Conservation (phyloP, 2,113 vertebrate genomes). For the Rhinogobius similis region DNA sequence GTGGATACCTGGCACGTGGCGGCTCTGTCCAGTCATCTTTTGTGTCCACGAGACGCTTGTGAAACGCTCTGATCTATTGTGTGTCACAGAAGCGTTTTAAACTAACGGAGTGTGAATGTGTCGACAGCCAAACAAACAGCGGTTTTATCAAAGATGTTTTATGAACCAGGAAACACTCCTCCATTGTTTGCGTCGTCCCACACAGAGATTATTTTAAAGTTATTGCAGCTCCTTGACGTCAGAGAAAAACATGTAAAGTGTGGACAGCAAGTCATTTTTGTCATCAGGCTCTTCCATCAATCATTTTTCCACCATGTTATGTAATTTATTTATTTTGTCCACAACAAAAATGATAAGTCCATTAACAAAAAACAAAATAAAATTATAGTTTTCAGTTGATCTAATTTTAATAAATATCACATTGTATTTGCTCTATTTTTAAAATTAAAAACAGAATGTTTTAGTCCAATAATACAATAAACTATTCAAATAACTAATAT, state of each 20-base stretch:
- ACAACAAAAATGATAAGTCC: too few species aligned
- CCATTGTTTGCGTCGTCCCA: constrained; percentile 6
- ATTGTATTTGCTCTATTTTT: too few species aligned
- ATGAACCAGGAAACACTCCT: neutral
- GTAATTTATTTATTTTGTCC: neutral
- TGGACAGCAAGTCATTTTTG: neutral
- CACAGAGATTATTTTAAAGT: neutral
- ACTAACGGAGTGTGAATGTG: neutral
- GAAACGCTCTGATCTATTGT: neutral
- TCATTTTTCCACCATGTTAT: neutral
- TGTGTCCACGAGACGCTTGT: neutral
- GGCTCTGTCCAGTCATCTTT: neutral
- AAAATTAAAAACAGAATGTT: too few species aligned
- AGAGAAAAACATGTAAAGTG: neutral
- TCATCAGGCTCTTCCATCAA: neutral
- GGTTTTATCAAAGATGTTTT: constrained; percentile 5
- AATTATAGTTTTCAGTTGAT: too few species aligned
- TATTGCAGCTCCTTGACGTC: neutral
- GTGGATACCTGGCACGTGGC: neutral
- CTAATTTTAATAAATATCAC: too few species aligned
- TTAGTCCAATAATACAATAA: too few species aligned
- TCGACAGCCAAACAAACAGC: constrained; percentile 7
- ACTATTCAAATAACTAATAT: too few species aligned
- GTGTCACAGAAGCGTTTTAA: neutral
- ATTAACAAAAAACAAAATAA: too few species aligned